These are phyloP conservation scores for Loxodonta africana DNA, from an alignment of 2,113 vertebrate species.

Conservation along the genomic window DNA sequence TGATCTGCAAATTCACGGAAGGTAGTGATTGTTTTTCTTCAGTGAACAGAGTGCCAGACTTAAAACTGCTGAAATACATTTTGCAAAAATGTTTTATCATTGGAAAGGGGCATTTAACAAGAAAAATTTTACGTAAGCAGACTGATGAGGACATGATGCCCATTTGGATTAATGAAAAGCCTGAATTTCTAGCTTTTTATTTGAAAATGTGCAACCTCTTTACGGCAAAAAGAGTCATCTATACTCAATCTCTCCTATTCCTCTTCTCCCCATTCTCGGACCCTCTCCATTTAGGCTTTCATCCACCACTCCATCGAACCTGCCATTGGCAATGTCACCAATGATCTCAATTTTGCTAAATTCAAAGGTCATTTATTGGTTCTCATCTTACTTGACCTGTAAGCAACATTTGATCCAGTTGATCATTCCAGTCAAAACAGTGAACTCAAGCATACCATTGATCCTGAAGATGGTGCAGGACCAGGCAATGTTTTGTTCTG, in stretches of 20 bases:
- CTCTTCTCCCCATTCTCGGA: neutral
- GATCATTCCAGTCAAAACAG: neutral
- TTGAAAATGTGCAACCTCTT: neutral
- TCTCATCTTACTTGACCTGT: neutral
- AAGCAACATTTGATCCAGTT: neutral
- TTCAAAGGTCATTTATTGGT: neutral
- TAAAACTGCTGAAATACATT: slow-evolving; percentile 53
- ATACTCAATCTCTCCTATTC: neutral
- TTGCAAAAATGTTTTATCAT: slow-evolving; percentile 51
- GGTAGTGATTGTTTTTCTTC: slow-evolving; percentile 50
- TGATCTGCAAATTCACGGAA: slow-evolving; percentile 57
- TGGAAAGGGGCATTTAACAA: slow-evolving; percentile 57
- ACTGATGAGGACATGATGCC: neutral
- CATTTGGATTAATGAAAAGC: neutral
- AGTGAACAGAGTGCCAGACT: slow-evolving; percentile 37
- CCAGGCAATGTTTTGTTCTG: neutral
- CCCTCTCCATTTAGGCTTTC: neutral
- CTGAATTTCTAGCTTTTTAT: slow-evolving; percentile 6
- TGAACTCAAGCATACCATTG: neutral
- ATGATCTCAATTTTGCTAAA: neutral
- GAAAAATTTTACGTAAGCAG: slow-evolving; percentile 1
- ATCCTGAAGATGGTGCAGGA: neutral
- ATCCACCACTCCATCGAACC: neutral
- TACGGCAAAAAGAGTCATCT: neutral
- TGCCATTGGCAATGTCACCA: neutral